Conservation (phyloP, 2,888 invertebrate species). For the Onchidella celtica region DNA sequence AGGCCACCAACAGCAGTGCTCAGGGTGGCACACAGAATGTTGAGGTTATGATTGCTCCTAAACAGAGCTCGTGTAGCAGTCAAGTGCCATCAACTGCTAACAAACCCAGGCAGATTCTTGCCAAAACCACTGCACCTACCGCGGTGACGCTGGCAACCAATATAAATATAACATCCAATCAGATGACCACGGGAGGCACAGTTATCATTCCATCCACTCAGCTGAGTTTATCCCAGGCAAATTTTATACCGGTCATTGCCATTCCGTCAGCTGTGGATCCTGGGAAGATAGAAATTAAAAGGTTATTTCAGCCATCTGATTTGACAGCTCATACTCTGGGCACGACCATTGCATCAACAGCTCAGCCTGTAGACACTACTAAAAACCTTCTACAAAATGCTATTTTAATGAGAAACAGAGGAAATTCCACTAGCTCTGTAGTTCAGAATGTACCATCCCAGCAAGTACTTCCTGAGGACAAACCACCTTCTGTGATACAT, state of each 20-base stretch:
- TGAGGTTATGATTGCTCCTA: not conserved
- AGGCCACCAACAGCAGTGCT: not conserved
- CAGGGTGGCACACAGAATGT: conserved; percentile 8
- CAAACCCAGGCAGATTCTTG: conserved; percentile 31
- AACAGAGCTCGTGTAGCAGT: not conserved
- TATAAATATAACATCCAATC: not conserved
- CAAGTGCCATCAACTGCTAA: not conserved
- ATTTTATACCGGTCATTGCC: conserved; percentile 48
- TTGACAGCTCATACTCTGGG: not conserved
- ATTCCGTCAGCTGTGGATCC: conserved; percentile 41
- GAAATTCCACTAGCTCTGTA: not conserved
- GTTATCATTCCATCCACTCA: conserved; percentile 36
- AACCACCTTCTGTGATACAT: not conserved
- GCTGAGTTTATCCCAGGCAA: conserved; percentile 21
- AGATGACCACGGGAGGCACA: conserved; percentile 8
- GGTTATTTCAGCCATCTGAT: conserved; percentile 26
- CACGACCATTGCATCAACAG: not conserved
- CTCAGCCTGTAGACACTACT: conserved; percentile 30
- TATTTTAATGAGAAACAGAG: conserved; percentile 21
- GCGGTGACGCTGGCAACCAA: not conserved
- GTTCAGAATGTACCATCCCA: not conserved
- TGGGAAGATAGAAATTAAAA: conserved; percentile 46
- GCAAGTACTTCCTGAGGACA: not conserved
- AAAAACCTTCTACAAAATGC: conserved; percentile 37
- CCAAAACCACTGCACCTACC: conserved; percentile 9